A percentile compares a stretch with the other conserved stretches of the same genome.
These are phyloP conservation scores for Sapajus apella DNA, from an alignment of 2,113 vertebrate species.

Conservation along the genomic window DNA sequence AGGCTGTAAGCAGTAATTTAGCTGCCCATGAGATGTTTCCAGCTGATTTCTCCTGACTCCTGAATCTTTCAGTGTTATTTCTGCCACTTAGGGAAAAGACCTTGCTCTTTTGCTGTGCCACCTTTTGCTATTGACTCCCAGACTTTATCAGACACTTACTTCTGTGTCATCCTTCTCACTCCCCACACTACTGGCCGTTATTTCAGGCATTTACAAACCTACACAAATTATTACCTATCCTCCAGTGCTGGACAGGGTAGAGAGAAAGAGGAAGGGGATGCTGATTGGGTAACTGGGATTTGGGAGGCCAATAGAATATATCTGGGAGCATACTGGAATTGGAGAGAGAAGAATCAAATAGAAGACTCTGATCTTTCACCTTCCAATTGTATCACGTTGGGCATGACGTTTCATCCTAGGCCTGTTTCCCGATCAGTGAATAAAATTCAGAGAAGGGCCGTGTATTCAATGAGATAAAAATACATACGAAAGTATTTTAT, in stretches of 20 bases:
- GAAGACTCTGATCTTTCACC: slow-evolving; percentile 5
- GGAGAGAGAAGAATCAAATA: slow-evolving; percentile 16
- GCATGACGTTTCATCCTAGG: slow-evolving; percentile 3
- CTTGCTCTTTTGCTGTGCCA: neutral
- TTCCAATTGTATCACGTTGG: neutral
- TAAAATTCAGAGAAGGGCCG: slow-evolving; percentile 24
- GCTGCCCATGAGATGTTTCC: neutral
- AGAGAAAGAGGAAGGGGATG: neutral
- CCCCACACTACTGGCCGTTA: neutral
- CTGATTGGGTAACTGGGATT: slow-evolving; percentile 16
- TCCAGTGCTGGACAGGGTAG: neutral
- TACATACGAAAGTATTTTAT: neutral
- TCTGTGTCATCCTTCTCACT: neutral
- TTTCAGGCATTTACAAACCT: neutral
- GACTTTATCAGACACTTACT: neutral
- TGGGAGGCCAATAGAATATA: neutral
- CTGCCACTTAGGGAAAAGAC: neutral
- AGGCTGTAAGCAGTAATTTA: neutral
- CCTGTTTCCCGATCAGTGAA: slow-evolving; percentile 31
- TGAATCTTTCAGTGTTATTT: neutral
- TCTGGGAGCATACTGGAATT: neutral
- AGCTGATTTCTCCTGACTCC: neutral
- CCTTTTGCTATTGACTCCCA: neutral
- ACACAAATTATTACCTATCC: neutral
- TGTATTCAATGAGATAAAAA: neutral